Percentiles rank a stretch among this genome's conserved stretches.
phyloP scores from a whole-genome alignment of 64 coral and sea anemone genomes.

The Actinia equina region DNA sequence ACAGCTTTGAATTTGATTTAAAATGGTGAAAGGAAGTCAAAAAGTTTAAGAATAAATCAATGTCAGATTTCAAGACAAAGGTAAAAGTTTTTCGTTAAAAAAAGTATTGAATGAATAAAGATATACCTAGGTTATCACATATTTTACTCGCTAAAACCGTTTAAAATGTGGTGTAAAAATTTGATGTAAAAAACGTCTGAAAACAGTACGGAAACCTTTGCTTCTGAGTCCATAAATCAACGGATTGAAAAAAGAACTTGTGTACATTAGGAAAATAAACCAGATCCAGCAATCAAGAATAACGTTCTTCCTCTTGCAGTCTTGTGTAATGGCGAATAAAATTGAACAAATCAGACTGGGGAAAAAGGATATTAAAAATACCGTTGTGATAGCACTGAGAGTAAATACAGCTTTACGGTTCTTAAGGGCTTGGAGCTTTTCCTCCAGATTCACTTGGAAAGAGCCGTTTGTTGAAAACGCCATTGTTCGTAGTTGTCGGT shows the following conservation, averaged over 20 bases:
- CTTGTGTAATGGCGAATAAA: slow-evolving; percentile 14
- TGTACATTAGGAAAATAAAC: slow-evolving; percentile 15
- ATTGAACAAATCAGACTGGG: slow-evolving; percentile 15
- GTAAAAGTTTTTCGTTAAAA: background rate
- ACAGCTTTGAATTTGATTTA: background rate
- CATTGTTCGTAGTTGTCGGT: slow-evolving; percentile 11
- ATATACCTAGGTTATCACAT: no score
- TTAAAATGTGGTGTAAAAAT: background rate
- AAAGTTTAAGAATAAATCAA: background rate
- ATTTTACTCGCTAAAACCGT: no score
- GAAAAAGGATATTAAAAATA: background rate
- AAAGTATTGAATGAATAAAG: no score
- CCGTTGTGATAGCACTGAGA: background rate
- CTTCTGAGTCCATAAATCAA: slow-evolving; percentile 27
- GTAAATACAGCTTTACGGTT: slow-evolving; percentile 9
- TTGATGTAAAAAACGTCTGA: background rate
- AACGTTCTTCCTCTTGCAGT: background rate
- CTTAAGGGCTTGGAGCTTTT: background rate
- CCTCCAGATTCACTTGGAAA: background rate
- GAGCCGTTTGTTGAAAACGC: background rate
- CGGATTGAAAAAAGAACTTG: slow-evolving; percentile 3
- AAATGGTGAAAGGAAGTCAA: no score
- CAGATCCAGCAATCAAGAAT: slow-evolving; percentile 19
- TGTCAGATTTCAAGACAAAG: background rate
- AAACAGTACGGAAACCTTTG: slow-evolving; percentile 8